These are phyloP conservation scores for Chelonia mydas DNA, from an alignment of 2,797 vertebrate genomes.

Conservation along the genomic window DNA sequence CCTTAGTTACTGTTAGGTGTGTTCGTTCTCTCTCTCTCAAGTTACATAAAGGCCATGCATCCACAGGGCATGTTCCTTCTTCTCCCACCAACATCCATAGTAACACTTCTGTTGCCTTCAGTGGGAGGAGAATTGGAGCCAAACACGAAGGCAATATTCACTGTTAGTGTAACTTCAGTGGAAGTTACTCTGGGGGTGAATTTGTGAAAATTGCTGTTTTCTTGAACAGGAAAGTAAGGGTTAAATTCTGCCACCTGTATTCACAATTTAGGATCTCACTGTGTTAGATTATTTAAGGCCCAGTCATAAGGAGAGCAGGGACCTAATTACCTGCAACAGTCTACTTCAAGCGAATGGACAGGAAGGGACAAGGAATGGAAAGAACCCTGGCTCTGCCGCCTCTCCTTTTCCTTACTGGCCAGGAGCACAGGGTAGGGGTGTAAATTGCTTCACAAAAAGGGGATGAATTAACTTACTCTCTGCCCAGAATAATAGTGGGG, in stretches of 20 bases:
- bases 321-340: no score
- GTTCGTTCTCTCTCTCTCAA: not conserved
- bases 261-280: no score
- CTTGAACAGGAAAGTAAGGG: no score
- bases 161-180: no score
- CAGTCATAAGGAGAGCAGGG: no score
- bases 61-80: not conserved
- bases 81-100: not conserved
- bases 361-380: not conserved
- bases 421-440: not conserved
- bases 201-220: no score
- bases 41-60: not conserved
- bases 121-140: not conserved
- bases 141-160: not conserved
- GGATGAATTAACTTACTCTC: not conserved
- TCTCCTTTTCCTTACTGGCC: fast-evolving
- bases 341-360: no score
- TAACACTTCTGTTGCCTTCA: not conserved
- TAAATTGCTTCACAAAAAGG: not conserved
- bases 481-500: not conserved
- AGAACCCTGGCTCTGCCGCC: not conserved
- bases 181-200: no score
- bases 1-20: not conserved
- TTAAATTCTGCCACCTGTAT: no score
- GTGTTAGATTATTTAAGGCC: no score